Evolutionary conservation across 2,113 vertebrate species (phyloP).

Genomic region (Alexandromys fortis): DNA sequence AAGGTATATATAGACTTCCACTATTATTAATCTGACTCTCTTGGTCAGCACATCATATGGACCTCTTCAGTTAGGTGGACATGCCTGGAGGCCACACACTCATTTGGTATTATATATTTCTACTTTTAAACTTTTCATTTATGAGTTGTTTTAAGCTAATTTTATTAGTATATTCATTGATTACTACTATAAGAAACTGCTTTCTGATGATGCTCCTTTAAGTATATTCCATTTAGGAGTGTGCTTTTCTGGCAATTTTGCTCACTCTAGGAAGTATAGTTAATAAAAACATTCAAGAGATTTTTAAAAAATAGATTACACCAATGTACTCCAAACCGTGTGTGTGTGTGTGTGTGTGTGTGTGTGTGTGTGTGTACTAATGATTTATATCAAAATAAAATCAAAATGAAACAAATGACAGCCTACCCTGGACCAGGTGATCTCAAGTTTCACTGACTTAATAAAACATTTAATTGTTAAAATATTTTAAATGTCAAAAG

Average conservation of each 20-base stretch:
- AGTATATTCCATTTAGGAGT: background rate
- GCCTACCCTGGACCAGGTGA: background rate
- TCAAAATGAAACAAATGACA: background rate
- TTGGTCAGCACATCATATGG: background rate
- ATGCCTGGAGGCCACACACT: background rate
- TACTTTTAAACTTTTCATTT: background rate
- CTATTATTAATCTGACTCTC: background rate
- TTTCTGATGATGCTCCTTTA: background rate
- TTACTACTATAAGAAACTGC: background rate
- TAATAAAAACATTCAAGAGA: background rate
- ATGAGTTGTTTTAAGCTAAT: background rate
- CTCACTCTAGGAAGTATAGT: background rate
- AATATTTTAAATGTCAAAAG: constrained; percentile 59
- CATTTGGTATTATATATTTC: background rate
- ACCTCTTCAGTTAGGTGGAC: background rate
- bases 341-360: background rate
- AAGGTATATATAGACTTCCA: background rate
- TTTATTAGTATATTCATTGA: background rate
- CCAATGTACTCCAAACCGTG: background rate
- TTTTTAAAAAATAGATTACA: background rate
- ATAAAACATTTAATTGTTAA: constrained; percentile 46
- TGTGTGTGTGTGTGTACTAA: too few relatives aligned
- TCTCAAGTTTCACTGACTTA: background rate
- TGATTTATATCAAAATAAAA: background rate
- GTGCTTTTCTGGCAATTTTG: background rate